phyloP scores from a whole-genome alignment of 2,113 vertebrate genomes.

The Ammospiza caudacuta region DNA sequence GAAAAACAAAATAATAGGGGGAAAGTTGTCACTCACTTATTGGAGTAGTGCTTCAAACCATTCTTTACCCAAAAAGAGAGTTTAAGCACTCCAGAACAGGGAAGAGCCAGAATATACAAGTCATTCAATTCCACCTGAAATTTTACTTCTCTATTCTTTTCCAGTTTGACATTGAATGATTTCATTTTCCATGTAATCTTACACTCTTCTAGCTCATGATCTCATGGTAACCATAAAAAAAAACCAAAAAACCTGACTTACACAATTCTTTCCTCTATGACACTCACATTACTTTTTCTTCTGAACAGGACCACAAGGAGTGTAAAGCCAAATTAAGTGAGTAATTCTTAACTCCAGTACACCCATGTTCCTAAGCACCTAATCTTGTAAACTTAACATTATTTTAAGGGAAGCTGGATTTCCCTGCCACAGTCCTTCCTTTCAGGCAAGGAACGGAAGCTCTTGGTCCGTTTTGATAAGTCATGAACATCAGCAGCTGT shows the following conservation, averaged over 20 bases:
- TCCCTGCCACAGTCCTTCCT: not conserved
- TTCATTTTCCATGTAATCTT: not conserved
- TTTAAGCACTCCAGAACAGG: not conserved
- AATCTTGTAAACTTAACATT: not conserved
- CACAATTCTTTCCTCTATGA: not conserved
- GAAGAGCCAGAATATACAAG: not conserved
- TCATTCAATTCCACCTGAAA: not conserved
- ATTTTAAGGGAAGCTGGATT: not conserved
- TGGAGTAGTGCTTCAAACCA: not conserved
- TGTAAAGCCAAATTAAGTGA: not conserved
- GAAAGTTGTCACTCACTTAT: not conserved
- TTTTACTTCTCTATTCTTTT: not conserved
- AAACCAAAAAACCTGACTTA: not conserved
- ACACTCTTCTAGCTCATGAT: not conserved
- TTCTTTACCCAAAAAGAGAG: not conserved
- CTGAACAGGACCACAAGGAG: not conserved
- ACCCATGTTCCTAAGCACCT: rapidly evolving
- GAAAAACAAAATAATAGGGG: not conserved
- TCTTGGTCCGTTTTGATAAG: not conserved
- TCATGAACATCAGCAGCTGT: rapidly evolving
- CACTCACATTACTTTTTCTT: not conserved
- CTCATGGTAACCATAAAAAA: not conserved
- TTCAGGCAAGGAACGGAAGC: not conserved
- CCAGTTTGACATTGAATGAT: not conserved
- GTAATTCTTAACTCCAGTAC: not conserved